Conservation (phyloP, 2,113 vertebrate species). For the Daphoenositta chrysoptera region DNA sequence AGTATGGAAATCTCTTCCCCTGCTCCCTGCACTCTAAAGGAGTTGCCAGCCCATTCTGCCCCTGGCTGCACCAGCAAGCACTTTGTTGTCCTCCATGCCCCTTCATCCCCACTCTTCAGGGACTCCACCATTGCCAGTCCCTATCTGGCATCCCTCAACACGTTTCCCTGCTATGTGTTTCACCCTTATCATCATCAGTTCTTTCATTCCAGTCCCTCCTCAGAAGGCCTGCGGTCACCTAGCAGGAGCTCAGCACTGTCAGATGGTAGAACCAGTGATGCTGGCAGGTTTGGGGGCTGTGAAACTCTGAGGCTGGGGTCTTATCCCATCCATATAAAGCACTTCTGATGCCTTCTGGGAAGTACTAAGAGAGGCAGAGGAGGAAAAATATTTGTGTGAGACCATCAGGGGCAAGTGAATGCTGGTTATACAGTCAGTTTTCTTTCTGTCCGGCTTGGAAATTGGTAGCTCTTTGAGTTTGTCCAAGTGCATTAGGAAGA, state of each 20-base stretch:
- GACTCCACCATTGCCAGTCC: neutral
- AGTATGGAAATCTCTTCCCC: slow-evolving; percentile 65
- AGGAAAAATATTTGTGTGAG: neutral
- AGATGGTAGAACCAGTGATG: neutral
- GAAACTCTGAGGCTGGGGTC: neutral
- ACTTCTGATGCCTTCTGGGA: neutral
- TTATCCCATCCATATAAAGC: neutral
- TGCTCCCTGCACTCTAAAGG: neutral
- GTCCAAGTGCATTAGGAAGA: rapidly evolving
- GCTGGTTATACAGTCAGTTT: neutral
- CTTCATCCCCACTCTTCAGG: neutral
- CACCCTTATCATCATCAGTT: neutral
- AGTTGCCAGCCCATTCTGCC: neutral
- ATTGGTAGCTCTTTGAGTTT: neutral
- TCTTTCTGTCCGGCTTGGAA: neutral
- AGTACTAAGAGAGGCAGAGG: neutral
- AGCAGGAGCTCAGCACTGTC: neutral
- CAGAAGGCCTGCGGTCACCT: neutral
- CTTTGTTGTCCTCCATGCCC: rapidly evolving
- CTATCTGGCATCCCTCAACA: neutral
- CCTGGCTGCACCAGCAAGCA: neutral
- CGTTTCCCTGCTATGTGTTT: neutral
- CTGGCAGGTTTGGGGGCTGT: neutral
- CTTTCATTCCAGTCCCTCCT: neutral
- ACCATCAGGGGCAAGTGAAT: neutral